phyloP scores from a whole-genome alignment of 2,113 vertebrate genomes.

The Myodes glareolus region DNA sequence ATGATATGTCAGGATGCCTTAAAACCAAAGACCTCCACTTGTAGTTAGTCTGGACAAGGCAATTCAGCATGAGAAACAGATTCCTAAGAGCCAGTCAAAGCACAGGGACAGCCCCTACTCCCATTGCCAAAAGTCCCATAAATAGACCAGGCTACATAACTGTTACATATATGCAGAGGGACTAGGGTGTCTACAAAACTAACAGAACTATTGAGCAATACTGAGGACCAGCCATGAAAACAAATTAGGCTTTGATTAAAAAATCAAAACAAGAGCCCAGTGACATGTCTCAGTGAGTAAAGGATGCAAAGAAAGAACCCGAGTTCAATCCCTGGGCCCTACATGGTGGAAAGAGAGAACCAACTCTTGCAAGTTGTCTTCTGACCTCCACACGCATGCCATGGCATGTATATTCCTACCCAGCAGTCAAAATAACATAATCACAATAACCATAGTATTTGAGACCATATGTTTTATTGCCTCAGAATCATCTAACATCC shows the following conservation, averaged over 20 bases:
- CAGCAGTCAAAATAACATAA: neutral
- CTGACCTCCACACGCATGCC: neutral
- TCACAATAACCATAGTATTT: neutral
- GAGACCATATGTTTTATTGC: conserved; percentile 39
- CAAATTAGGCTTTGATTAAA: neutral
- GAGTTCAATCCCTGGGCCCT: neutral
- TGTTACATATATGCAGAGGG: neutral
- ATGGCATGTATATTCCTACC: too few relatives aligned
- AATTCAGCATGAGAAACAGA: neutral
- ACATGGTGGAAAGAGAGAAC: neutral
- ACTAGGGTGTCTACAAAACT: neutral
- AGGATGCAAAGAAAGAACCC: too few relatives aligned
- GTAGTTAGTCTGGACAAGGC: neutral
- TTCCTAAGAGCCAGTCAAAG: neutral
- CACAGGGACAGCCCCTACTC: neutral
- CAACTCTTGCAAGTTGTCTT: neutral
- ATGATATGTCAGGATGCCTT: neutral
- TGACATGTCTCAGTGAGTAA: too few relatives aligned
- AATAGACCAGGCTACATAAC: neutral
- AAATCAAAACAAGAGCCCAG: neutral
- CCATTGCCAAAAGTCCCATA: neutral
- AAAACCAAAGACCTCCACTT: neutral
- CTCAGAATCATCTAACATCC: conserved; percentile 12
- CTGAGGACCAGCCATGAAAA: neutral
- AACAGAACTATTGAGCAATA: neutral